phyloP scores from a whole-genome alignment of 1,140 invertebrate species.

The Riptortus pedestris region DNA sequence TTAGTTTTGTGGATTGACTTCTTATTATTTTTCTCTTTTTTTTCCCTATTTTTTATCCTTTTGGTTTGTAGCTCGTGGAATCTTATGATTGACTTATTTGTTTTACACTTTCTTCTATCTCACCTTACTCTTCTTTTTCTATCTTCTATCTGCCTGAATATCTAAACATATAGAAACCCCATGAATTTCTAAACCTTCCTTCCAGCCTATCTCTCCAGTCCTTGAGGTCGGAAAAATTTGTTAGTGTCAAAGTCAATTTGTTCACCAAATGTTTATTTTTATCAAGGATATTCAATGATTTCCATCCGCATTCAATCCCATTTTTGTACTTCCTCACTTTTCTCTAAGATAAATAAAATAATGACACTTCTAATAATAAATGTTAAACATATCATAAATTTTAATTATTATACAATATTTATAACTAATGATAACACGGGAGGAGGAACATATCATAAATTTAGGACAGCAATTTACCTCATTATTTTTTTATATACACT shows the following conservation, averaged over 20 bases:
- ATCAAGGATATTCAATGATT: too few relatives aligned
- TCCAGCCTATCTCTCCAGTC: neutral
- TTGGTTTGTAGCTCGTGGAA: neutral
- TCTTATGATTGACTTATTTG: neutral
- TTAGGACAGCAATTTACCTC: constrained; percentile 13
- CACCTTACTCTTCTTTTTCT: neutral
- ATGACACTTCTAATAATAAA: constrained; percentile 1
- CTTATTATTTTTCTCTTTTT: neutral
- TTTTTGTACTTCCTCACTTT: neutral
- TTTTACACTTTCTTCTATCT: neutral
- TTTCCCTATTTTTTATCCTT: neutral
- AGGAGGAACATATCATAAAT: constrained; percentile 1
- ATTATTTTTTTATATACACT: constrained; percentile 6
- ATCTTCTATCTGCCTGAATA: neutral
- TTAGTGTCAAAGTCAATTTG: neutral
- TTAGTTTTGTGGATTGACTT: neutral
- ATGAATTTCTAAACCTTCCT: neutral
- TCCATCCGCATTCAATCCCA: too few relatives aligned
- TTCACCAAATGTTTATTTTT: too few relatives aligned
- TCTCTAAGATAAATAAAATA: neutral
- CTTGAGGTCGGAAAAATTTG: neutral
- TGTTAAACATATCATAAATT: constrained; percentile 19
- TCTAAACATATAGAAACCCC: neutral
- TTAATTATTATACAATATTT: constrained; percentile 8
- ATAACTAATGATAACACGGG: neutral